These are phyloP conservation scores for Drosophila aldrichi DNA, from an alignment of 2,888 invertebrate species.

Conservation along the genomic window DNA sequence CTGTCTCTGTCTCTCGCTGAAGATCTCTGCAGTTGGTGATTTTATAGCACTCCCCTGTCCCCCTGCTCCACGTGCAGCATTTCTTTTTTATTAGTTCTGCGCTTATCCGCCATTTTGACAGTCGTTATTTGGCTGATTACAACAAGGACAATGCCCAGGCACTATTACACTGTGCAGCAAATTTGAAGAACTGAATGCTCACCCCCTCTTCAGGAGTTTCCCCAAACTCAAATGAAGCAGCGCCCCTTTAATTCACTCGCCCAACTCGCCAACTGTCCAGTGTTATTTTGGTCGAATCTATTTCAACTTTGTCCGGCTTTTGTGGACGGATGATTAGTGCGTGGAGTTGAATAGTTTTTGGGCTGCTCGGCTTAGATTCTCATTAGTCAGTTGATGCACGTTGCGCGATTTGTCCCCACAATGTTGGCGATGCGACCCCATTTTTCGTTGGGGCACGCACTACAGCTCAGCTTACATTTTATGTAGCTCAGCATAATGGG, in stretches of 20 bases:
- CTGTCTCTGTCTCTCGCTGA: slow-evolving; percentile 3
- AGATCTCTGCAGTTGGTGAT: slow-evolving; percentile 65
- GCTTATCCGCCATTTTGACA: slow-evolving; percentile 74
- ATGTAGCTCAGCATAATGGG: slow-evolving; percentile 27
- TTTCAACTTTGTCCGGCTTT: slow-evolving; percentile 42
- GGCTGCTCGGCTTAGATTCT: slow-evolving; percentile 64
- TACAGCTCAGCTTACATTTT: slow-evolving; percentile 39
- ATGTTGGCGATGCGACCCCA: slow-evolving; percentile 51
- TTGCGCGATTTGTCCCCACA: slow-evolving; percentile 70
- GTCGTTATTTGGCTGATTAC: slow-evolving; percentile 79
- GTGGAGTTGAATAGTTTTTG: slow-evolving; percentile 48
- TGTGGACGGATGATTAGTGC: slow-evolving; percentile 73
- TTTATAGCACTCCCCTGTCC: slow-evolving; percentile 34
- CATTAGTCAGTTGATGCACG: slow-evolving; percentile 77
- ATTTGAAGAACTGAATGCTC: not conserved
- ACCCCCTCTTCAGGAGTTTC: no score
- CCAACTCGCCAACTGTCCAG: slow-evolving; percentile 10
- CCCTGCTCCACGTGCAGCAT: slow-evolving; percentile 58
- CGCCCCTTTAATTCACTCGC: not conserved
- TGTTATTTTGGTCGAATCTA: slow-evolving; percentile 24
- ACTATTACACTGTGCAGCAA: slow-evolving; percentile 30
- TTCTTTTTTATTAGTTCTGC: slow-evolving; percentile 75
- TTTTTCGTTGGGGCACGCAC: slow-evolving; percentile 39
- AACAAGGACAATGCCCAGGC: slow-evolving; percentile 61
- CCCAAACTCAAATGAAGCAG: not conserved